Base-by-base conservation (phyloP, 2,888 invertebrate genomes). In the Drosophila flavopinicola region DNA sequence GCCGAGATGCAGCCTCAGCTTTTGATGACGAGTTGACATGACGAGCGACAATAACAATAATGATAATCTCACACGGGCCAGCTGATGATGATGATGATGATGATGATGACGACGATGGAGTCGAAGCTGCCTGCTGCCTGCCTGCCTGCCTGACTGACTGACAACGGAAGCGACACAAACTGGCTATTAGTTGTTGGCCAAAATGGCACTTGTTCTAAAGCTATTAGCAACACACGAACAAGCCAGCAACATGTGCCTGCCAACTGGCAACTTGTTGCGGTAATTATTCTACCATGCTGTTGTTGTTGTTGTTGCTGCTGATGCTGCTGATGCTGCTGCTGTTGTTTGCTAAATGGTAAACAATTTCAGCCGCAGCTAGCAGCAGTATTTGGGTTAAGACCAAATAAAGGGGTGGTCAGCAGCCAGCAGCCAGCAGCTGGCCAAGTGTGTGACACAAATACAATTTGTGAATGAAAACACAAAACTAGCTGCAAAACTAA, bases 121-220 rank as follows among this genome's bases (percentile, higher is more conserved):
- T 4, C 33, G 53, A 39, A 10, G 44, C 32, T 47, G 49, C 38
- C 27, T 15, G 58, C n/a, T 13, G 32, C 37, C 64, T 47, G 52
- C 48, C 38, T 25, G 25, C 2, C 15, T 33, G 15, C 2, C 7
- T 33, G 25, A 41, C 51, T 51, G 47, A 66, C 80, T 74, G 69
- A 85, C 82, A 82, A 84, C 82, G 86, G 86, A 84, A 86, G 84
- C 85, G 85, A 80, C 87, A 75, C 80, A 82, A 82, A 82, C 80
- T 83, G 83, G 85, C 83, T 84, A 83, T 83, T 83, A 83, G 87
- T 84, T 80, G 82, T 52, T 76, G 85, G 78, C 87, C 84, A 84
- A 84, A 84, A 84, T 84, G 87, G 85, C 87, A 84, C 84, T 87
- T 84, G 84, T 84, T 84, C 87, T 68, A 75, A 85, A 80, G 82